Evolutionary conservation across 35 echinoderm and acorn worm genomes (phyloP), one percentile per base, ranked within the genome.

Genomic region (Heliocidaris erythrogramma): DNA sequence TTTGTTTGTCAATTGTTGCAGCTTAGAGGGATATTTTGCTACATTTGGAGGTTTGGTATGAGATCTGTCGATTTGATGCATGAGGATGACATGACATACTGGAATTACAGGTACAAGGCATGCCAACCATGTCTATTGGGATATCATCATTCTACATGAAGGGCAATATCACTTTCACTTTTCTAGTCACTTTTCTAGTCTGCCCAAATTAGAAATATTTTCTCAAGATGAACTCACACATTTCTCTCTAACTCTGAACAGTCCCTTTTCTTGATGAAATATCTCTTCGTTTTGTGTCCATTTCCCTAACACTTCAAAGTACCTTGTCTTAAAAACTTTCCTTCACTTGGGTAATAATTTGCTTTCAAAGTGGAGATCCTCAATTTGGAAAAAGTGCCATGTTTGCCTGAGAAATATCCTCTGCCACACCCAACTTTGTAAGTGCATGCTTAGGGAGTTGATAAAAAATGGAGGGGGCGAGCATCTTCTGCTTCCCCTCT

Each of bases 1-100:
- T 89, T 89, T 89, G 87, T 89, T 89, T 89, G 87, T 89, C 87
- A 89, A 47, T 89, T 48, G 87, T 48, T 89, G 87, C 65, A 78
- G 65, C 65, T 78, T 78, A 78, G 65, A 78, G 21, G 65, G 65
- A 78, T 78, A 78, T 78, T 78, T 18, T 78, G 65, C 65, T 78
- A n/a, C 27, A 78, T 78, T 78, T 78, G 18, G 27, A 78, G 65
- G 17, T 78, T 78, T 78, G 65, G 65, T 78, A 78, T 78, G 21
- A 78, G 65, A 78, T 78, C 65, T 78, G 65, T 78, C 65, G 17
- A 24, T 78, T 78, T 18, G 65, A 6, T 78, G 65, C 65, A n/a
- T 78, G 18, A n/a, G 65, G 65, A 78, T 78, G 65, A 78, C 65
- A 78, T 78, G 65, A 78, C 21, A n/a, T 78, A 78, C n/a, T 78